phyloP scores from a whole-genome alignment of 1,140 invertebrate genomes.

The Ceratitis capitata region DNA sequence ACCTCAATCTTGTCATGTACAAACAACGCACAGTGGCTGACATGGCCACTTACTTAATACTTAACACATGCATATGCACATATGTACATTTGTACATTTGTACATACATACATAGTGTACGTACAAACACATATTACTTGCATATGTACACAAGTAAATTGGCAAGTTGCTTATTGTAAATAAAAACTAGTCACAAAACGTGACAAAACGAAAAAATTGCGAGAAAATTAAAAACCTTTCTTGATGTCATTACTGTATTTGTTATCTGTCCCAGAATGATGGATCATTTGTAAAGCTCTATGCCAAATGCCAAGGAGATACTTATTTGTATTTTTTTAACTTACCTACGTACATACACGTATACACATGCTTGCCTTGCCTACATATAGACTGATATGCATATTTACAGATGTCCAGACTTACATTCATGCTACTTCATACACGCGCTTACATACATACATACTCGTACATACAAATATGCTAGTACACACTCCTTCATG shows the following conservation, averaged over 20 bases:
- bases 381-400: not conserved
- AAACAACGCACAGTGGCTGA: not conserved
- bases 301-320: constrained; percentile 18
- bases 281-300: constrained; percentile 6
- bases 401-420: not conserved
- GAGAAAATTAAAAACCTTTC: constrained; percentile 28
- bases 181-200: not conserved
- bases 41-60: not conserved
- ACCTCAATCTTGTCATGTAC: constrained; percentile 19
- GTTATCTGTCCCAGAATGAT: constrained; percentile 29
- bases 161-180: not conserved
- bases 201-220: constrained; percentile 13
- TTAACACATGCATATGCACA: not conserved
- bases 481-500: too few species aligned
- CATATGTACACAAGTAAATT: not conserved
- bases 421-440: too few species aligned
- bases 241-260: constrained; percentile 8
- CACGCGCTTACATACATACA: too few species aligned
- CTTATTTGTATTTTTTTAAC: not conserved
- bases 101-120: not conserved
- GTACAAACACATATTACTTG: not conserved
- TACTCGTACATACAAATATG: not conserved
- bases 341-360: not conserved
- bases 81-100: not conserved
- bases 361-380: not conserved